Percentiles rank a stretch among this genome's conserved stretches.
Evolutionary conservation across 2,113 vertebrate genomes (phyloP).

Genomic region (Caloenas nicobarica): DNA sequence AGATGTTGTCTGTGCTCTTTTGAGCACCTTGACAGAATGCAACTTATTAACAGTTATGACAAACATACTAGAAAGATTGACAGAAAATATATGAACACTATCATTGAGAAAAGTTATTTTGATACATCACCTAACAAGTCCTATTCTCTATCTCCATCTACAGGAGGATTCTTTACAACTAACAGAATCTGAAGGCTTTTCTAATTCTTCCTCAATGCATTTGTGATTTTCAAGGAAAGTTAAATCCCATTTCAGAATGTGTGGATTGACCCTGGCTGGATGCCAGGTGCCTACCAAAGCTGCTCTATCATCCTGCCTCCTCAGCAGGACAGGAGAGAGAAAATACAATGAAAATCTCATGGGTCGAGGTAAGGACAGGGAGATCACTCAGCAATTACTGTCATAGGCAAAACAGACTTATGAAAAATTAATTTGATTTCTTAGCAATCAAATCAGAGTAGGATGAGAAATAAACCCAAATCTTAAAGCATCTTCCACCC

Average conservation of each 20-base stretch:
- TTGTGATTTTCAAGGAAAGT: background rate
- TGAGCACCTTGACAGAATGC: background rate
- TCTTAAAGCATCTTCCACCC: too few relatives aligned
- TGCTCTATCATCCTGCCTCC: too few relatives aligned
- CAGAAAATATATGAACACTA: background rate
- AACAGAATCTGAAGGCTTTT: background rate
- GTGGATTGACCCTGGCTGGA: too few relatives aligned
- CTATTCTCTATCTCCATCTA: slow-evolving; percentile 49
- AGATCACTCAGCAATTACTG: too few relatives aligned
- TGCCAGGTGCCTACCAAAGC: too few relatives aligned
- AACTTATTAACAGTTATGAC: background rate
- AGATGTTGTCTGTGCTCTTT: background rate
- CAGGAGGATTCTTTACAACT: background rate
- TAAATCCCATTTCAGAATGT: background rate
- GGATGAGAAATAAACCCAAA: too few relatives aligned
- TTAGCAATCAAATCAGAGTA: too few relatives aligned
- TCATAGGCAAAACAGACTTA: too few relatives aligned
- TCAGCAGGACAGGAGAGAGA: too few relatives aligned
- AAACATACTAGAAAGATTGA: background rate
- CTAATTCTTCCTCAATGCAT: background rate
- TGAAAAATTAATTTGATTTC: too few relatives aligned
- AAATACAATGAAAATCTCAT: too few relatives aligned
- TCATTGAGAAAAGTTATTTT: background rate
- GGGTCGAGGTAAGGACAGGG: too few relatives aligned
- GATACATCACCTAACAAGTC: background rate